Evolutionary conservation across 1,140 invertebrate genomes (phyloP).

Genomic region (Bombus vancouverensis): DNA sequence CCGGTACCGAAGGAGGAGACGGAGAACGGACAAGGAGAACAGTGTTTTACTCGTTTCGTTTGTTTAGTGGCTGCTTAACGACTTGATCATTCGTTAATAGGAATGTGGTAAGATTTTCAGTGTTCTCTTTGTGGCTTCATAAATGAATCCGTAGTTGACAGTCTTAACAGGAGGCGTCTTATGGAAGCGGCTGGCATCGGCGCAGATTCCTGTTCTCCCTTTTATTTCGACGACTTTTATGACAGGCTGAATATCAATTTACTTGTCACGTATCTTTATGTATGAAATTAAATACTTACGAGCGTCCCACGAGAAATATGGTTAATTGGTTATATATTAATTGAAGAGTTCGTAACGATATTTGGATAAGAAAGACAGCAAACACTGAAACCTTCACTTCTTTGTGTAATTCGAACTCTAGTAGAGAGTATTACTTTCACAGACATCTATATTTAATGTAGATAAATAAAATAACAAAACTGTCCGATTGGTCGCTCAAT

Average conservation of each 20-base stretch:
- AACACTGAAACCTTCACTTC: not conserved
- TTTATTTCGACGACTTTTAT: not conserved
- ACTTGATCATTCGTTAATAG: conserved; percentile 7
- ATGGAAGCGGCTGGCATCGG: not conserved
- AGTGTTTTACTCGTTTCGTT: not conserved
- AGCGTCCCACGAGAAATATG: not conserved
- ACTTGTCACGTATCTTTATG: not conserved
- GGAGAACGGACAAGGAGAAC: too few species aligned
- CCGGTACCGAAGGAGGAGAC: not conserved
- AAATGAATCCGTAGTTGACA: not conserved
- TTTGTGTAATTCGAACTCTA: not conserved
- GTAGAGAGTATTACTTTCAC: too few species aligned
- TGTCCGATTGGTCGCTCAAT: not conserved
- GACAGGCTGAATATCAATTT: not conserved
- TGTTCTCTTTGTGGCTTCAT: not conserved
- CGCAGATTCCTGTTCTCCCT: not conserved
- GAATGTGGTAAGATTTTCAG: not conserved
- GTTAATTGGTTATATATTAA: not conserved
- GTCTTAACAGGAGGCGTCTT: not conserved
- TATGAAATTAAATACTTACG: not conserved
- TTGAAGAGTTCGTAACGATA: not conserved
- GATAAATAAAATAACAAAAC: not conserved
- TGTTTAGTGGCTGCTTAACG: not conserved
- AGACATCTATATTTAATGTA: not conserved
- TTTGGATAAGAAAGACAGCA: not conserved